Evolutionary conservation across 2,113 vertebrate species (phyloP), one percentile per base, ranked within the genome.

Genomic region (Pelecanoides urinatrix): DNA sequence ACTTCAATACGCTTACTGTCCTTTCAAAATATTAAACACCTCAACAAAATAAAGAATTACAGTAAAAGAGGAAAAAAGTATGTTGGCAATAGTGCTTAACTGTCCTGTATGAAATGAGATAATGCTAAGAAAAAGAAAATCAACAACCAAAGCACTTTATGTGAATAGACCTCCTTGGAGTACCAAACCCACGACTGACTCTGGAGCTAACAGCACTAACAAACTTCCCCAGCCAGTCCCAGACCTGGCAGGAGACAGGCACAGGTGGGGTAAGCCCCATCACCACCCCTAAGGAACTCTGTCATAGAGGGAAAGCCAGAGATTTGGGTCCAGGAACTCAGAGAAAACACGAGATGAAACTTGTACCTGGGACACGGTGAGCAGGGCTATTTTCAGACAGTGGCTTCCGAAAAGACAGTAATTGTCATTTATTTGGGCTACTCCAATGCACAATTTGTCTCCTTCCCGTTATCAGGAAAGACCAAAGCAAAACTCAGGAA

Each of bases 341-440:
- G 1, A 19, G 34, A 25, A 23, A 74, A 26, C 21, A 2, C 0
- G 15, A 52, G 27, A 23, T 29, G 26, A 23, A 38, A 13, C 52
- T 36, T 17, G 4, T 3, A 15, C 22, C 21, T 3, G 14, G 32
- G 32, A 36, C 36, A 10, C 19, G 11, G 8, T 0, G 6, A 22
- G 26, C 21, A 38, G 11, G 9, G 20, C 2, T 4, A 3, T 8
- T 67, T 29, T 34, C 53, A 59, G 44, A 15, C 20, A 50, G 36
- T 1, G 12, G n/a, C 40, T 71, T 63, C 38, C 34, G 13, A 13
- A 55, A 34, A 47, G 3, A 19, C 56, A 17, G 20, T 1, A 7
- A 30, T 1, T 7, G 7, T 6, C 16, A 1, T 1, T 6, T 7
- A 15, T 36, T 12, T 1, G 26, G 50, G 32, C 36, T 18, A 32